Evolutionary conservation across 2,797 vertebrate genomes (phyloP).

Genomic region (Danio choprae): DNA sequence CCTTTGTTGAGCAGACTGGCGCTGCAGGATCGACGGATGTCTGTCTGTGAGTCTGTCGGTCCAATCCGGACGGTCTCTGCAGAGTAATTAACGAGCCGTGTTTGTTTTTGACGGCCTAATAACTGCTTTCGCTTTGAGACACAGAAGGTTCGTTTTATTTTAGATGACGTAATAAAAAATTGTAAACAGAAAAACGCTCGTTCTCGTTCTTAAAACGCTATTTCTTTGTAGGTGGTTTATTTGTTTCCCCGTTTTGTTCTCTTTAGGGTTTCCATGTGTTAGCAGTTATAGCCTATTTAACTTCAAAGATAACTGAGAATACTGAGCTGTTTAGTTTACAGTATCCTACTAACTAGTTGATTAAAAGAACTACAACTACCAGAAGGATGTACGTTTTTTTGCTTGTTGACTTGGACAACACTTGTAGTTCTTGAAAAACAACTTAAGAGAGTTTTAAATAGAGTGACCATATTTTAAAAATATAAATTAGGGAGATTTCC

Average conservation of each 20-base stretch:
- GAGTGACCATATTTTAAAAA: no score
- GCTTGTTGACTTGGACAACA: conserved; percentile 2
- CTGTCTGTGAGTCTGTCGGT: conserved; percentile 70
- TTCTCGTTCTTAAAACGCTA: background rate
- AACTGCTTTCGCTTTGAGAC: background rate
- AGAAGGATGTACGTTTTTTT: background rate
- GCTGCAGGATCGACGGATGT: conserved; percentile 76
- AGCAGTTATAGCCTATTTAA: no score
- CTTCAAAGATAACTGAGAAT: no score
- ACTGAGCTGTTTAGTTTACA: background rate
- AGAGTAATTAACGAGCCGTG: conserved; percentile 31
- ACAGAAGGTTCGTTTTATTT: background rate
- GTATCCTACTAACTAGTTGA: background rate
- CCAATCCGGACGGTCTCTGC: conserved; percentile 63
- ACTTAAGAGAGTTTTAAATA: background rate
- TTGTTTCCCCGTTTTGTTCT: background rate
- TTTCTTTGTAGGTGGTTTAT: background rate
- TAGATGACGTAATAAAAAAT: background rate
- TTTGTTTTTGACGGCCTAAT: background rate
- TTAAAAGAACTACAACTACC: conserved; percentile 27
- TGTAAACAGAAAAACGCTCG: background rate
- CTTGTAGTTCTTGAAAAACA: background rate
- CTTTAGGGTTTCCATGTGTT: background rate
- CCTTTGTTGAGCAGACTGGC: conserved; percentile 68
- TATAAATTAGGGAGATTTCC: no score